Conservation (phyloP, 2,888 invertebrate species). For the Tetrapedia diversipes region DNA sequence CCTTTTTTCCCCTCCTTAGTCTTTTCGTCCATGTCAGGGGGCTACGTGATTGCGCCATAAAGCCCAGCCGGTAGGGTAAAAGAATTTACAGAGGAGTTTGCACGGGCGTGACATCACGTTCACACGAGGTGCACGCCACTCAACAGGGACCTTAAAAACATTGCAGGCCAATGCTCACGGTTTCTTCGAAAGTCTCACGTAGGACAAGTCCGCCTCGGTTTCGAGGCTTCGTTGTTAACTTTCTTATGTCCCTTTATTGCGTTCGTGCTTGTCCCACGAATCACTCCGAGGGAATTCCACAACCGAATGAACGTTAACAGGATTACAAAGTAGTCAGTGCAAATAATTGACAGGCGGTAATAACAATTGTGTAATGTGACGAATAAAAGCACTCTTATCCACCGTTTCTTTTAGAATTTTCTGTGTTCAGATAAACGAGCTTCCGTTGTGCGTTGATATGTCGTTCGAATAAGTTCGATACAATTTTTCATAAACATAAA, state of each 20-base stretch:
- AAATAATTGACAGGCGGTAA: no score
- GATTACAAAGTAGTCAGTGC: background rate
- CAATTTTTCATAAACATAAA: no score
- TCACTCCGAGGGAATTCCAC: background rate
- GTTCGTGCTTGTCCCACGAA: background rate
- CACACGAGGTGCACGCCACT: constrained; percentile 46
- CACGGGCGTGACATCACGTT: constrained; percentile 56
- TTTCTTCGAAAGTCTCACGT: constrained; percentile 17
- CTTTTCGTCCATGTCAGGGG: constrained; percentile 47
- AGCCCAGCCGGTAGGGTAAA: constrained; percentile 53
- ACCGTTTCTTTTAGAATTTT: no score
- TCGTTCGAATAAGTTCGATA: no score
- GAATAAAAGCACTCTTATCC: no score
- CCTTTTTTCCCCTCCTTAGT: constrained; percentile 38
- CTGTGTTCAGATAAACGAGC: no score
- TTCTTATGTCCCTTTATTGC: constrained; percentile 11
- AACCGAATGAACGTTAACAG: background rate
- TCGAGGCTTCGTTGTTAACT: constrained; percentile 20
- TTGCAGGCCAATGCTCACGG: constrained; percentile 27
- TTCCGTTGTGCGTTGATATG: no score
- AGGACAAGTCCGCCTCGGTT: background rate
- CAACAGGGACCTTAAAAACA: constrained; percentile 39
- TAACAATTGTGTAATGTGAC: no score
- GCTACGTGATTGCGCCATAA: constrained; percentile 73
- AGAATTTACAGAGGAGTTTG: constrained; percentile 59